Base-by-base conservation (phyloP, 2,888 invertebrate genomes). In the Nipponacmea schrenckii region DNA sequence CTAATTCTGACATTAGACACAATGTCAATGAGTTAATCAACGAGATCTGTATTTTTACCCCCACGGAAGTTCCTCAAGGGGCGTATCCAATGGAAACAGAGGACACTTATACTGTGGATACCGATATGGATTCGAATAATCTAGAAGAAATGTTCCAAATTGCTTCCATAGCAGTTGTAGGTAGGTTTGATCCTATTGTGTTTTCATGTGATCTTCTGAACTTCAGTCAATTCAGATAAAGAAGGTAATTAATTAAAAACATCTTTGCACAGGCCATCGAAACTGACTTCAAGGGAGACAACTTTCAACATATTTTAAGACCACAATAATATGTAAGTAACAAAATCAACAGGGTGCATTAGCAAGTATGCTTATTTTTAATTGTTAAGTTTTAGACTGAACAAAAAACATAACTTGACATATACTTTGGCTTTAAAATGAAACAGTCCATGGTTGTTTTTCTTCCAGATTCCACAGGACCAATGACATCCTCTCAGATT, bases 91-190 rank as follows among this genome's bases (percentile, higher is more conserved):
- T 24, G 24, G 56, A 56, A 14, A 67, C 72, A 2, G 71, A 70
- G 3, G 68, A 65, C 24, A 62, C 70, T 17, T 67, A 66, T 27
- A 46, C 73, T 7, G 62, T 64, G 65, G 69, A 72, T 73, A 50
- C 79, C 39, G 77, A 79, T 62, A 78, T 81, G 77, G 79, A 80
- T 62, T 79, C 79, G 0, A 77, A 80, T 15, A 77, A 74, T 70
- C 76, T 85, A 50, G 84, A 84, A 67, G 85, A 84, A 67, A 84
- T 85, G 82, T 85, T 86, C 68, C 80, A 84, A 45, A 72, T 85
- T 63, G 81, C 83, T 8, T 84, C 84, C 2, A 85, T 84, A 75
- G 76, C 78, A 24, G 62, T 84, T 31, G 76, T 83, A 24, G 74
- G 86, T 86, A 74, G 67, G 80, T 76, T 24, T 14, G 17, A 17